Base-by-base conservation (phyloP, 2,113 vertebrate genomes). In the Cichladusa arquata region DNA sequence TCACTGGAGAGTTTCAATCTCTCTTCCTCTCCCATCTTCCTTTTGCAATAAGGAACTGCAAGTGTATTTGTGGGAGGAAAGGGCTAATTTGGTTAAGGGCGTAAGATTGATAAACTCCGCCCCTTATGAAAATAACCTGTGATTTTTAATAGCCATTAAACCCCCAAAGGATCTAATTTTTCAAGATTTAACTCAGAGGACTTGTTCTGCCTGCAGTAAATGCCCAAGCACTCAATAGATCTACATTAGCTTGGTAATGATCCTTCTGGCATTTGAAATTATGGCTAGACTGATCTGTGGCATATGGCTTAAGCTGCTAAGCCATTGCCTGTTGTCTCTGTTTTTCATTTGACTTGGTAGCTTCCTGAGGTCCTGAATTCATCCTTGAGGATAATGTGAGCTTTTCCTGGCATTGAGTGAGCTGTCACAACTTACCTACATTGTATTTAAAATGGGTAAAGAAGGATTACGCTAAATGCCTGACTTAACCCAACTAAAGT, bases 341-440 rank as follows among this genome's bases (percentile, higher is more conserved):
- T 50, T 97, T 95, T 91, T 93, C 61, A 72, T 95, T 86, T 91
- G 74, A 65, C 45, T 93, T 89, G 54, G 87, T 89, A 77, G 45
- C 73, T 93, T 97, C 87, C 87, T 91, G 70, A 92, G 62, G 58
- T 73, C 89, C 81, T 62, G 81, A 81, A 93, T 84, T 90, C 78
- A 80, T 88, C 64, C 70, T 70, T 65, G 58, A 95, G 78, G 73
- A 91, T 86, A 96, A 93, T 31, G 15, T 10, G 44, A 66, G 79
- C 38, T 94, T 90, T 91, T 80, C 22, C 90, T 50, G 61, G 76
- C 53, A 81, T 4, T 36, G 40, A 78, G 61, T 60, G 66, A 91
- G 66, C 87, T 93, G 81, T 94, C 90, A 92, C 0, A 0, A 93
- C 81, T 77, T 94, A 92, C 79, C 83, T 95, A 93, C 3, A 2